Conservation (phyloP, 2,113 vertebrate species). For the Psittacara wagleri region DNA sequence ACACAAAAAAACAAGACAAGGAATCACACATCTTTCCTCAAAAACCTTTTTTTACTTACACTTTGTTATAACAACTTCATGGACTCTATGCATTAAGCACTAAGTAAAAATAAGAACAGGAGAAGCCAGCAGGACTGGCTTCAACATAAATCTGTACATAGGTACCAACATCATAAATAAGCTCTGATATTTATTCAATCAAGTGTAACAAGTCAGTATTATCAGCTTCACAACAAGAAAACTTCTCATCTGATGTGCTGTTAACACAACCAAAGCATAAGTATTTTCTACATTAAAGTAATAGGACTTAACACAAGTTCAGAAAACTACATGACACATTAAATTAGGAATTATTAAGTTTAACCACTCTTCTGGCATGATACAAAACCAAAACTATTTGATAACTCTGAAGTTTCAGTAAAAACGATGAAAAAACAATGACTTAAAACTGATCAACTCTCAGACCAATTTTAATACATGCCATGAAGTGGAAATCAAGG, state of each 20-base stretch:
- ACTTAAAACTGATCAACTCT: background rate
- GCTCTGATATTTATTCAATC: background rate
- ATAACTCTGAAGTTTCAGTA: background rate
- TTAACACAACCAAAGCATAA: rapidly evolving
- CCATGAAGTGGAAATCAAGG: background rate
- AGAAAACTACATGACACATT: background rate
- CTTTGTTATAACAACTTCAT: background rate
- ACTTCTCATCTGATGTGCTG: background rate
- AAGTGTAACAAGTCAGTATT: background rate
- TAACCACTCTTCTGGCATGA: background rate
- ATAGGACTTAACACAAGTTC: background rate
- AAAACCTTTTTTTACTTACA: background rate
- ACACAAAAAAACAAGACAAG: background rate
- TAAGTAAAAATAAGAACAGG: background rate
- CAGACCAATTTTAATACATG: background rate
- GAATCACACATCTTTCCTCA: background rate
- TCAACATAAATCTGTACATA: background rate
- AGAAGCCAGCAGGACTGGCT: background rate
- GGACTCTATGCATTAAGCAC: background rate
- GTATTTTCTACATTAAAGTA: background rate
- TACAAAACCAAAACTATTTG: background rate
- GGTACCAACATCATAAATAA: background rate
- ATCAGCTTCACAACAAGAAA: background rate
- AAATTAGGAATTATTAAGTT: background rate
- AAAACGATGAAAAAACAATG: background rate